Evolutionary conservation across 1,140 invertebrate genomes (phyloP), one percentile per base, ranked within the genome.

Genomic region (Drosophila asahinai): DNA sequence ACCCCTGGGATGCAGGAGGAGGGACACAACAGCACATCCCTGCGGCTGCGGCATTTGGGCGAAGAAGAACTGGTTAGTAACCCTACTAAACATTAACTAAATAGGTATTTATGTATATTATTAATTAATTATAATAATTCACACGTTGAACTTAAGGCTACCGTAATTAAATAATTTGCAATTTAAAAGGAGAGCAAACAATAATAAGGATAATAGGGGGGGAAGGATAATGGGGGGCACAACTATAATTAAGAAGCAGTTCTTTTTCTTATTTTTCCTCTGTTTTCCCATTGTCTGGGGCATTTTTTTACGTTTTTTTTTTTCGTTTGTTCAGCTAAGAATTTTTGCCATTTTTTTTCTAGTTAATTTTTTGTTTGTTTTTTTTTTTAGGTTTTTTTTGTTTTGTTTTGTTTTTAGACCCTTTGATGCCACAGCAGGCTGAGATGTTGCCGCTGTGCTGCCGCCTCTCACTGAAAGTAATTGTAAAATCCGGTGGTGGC

Each of bases 401-500:
- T 45, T 42, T 80, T 48, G 43, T 58, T 30, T 49, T 63, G 22
- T 25, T 25, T 73, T 83, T 52, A 71, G 72, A 64, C 80, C 59
- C 80, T 60, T 71, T 68, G 59, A 78, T 90, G 78, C 82, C 78
- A 90, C 86, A 65, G 78, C 86, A 81, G 77, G 62, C 4, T 22
- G 54, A 79, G 66, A 65, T 54, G 63, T 62, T 54, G 57, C 47
- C 33, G 17, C 36, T 27, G 25, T 38, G 52, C 22, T 27, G 9
- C 72, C 22, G 19, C 15, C 7, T 27, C 67, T 93, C 83, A 93
- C 77, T 93, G 92, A 91, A 93, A 93, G 62, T 93, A 93, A 59
- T 93, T 93, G 60, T 93, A 93, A 62, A 92, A 93, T 67, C 92
- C 92, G 51, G 92, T 92, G 22, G 90, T 90, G 45, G 90, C 91